Conservation (phyloP, 2,797 vertebrate species). For the Myiothlypis coronata region DNA sequence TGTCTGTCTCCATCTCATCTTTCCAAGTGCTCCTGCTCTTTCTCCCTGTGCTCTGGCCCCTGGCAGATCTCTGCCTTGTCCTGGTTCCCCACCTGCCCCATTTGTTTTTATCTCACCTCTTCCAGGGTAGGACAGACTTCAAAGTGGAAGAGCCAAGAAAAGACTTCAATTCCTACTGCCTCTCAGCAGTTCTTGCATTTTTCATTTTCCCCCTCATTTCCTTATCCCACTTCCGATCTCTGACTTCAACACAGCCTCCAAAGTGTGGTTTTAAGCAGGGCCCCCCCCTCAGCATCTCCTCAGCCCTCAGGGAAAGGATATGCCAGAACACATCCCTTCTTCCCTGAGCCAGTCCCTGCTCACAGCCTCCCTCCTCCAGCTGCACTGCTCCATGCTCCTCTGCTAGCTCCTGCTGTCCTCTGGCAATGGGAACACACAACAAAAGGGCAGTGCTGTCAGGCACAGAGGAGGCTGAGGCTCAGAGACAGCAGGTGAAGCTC, state of each 20-base stretch:
- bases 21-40: background rate
- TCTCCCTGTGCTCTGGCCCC: background rate
- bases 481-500: background rate
- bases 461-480: background rate
- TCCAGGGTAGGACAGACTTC: background rate
- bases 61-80: background rate
- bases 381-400: background rate
- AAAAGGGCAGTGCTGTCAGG: background rate
- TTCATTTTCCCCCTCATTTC: conserved; percentile 15
- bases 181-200: background rate
- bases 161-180: background rate
- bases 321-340: background rate
- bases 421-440: background rate
- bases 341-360: background rate
- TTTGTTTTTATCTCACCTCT: background rate
- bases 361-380: background rate
- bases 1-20: background rate
- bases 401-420: background rate
- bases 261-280: background rate
- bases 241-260: background rate
- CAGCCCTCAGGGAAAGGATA: background rate
- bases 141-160: background rate
- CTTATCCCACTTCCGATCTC: conserved; percentile 17
- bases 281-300: background rate
- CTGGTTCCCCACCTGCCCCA: accelerated